phyloP scores from a whole-genome alignment of 2,113 vertebrate species.

The Dolichotis patagonum region DNA sequence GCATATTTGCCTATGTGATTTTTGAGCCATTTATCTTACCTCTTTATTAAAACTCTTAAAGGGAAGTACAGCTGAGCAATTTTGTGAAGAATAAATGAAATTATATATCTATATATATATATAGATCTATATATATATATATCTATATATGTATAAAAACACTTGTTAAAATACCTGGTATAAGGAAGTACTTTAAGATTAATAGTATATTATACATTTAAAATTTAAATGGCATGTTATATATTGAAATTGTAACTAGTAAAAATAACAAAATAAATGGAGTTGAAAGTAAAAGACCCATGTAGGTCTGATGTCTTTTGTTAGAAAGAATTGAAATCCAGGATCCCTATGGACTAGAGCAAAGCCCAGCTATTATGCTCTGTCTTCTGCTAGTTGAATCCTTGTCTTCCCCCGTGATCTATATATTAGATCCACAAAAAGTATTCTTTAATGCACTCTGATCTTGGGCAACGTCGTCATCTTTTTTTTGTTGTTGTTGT shows the following conservation, averaged over 20 bases:
- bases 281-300: neutral
- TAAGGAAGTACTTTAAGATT: neutral
- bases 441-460: neutral
- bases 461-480: neutral
- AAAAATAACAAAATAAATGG: conserved; percentile 8
- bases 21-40: neutral
- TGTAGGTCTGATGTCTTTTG: neutral
- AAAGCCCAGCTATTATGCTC: neutral
- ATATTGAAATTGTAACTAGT: neutral
- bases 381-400: neutral
- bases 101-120: neutral
- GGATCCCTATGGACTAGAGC: neutral
- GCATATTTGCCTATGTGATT: neutral
- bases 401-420: neutral
- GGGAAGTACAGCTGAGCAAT: neutral
- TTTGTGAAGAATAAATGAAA: conserved; percentile 49
- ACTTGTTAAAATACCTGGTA: neutral
- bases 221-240: neutral
- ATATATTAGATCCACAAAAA: neutral
- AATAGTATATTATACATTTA: neutral
- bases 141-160: too few relatives aligned
- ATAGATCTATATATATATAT: neutral
- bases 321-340: neutral
- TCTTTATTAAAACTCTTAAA: conserved; percentile 11
- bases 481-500: too few relatives aligned